Conservation (phyloP, 2,113 vertebrate species). For the Lasiurus cinereus region DNA sequence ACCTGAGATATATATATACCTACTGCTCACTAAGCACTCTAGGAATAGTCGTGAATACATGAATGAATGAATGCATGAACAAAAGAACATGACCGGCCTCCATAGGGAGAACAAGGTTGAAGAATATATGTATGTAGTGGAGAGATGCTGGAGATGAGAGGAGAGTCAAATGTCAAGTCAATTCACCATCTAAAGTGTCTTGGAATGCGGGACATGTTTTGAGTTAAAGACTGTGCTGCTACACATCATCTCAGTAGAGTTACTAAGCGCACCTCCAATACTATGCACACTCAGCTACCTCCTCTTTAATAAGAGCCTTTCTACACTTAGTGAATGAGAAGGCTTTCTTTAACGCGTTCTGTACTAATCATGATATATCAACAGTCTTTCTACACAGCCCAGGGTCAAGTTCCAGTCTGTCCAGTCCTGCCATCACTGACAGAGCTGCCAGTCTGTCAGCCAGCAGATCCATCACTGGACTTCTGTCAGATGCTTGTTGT, state of each 20-base stretch:
- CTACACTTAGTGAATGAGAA: neutral
- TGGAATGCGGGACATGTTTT: neutral
- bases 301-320: neutral
- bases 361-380: neutral
- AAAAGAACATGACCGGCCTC: neutral
- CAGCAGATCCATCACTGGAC: neutral
- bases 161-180: neutral
- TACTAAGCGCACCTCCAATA: neutral
- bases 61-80: neutral
- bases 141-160: neutral
- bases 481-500: conserved; percentile 6
- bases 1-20: neutral
- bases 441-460: neutral
- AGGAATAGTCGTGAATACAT: neutral
- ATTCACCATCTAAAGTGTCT: neutral
- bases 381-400: neutral
- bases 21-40: neutral
- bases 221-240: neutral
- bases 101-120: no score
- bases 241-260: neutral
- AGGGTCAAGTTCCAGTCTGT: neutral
- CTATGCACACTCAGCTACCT: neutral
- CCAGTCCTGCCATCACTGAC: neutral
- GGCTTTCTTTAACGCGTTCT: neutral
- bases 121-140: no score